phyloP scores from a whole-genome alignment of 2,888 invertebrate genomes.

The Aphodius sticticus region DNA sequence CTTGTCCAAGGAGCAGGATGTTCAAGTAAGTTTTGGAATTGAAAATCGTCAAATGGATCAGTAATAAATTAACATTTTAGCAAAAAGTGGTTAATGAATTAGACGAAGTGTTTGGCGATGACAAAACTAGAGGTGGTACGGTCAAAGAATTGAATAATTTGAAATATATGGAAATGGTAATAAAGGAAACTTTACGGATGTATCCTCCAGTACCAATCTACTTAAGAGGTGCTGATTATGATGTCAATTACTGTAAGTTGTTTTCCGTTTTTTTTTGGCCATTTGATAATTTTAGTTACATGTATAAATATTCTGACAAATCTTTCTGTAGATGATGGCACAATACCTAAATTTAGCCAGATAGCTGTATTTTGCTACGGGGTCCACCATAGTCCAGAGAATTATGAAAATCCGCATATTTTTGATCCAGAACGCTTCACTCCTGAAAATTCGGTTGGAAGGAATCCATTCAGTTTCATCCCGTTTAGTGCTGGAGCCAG shows the following conservation, averaged over 20 bases:
- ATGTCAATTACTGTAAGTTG: conserved; percentile 9
- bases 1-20: not conserved
- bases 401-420: not conserved
- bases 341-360: not conserved
- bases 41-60: not conserved
- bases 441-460: not conserved
- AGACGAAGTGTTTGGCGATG: not conserved
- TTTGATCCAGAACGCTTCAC: not conserved
- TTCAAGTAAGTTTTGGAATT: not conserved
- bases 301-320: not conserved
- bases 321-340: not conserved
- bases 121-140: not conserved
- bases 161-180: conserved; percentile 18
- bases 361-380: not conserved
- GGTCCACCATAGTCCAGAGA: not conserved
- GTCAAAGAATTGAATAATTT: conserved; percentile 11
- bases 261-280: too few species aligned
- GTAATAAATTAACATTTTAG: not conserved
- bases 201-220: conserved; percentile 18
- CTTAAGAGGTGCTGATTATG: not conserved
- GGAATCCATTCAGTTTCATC: not conserved
- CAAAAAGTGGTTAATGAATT: not conserved
- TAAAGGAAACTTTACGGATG: conserved; percentile 14
- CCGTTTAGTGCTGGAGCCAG: not conserved
- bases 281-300: too few species aligned